Conservation (phyloP, 1,140 invertebrate genomes). For the Whitmania pigra region DNA sequence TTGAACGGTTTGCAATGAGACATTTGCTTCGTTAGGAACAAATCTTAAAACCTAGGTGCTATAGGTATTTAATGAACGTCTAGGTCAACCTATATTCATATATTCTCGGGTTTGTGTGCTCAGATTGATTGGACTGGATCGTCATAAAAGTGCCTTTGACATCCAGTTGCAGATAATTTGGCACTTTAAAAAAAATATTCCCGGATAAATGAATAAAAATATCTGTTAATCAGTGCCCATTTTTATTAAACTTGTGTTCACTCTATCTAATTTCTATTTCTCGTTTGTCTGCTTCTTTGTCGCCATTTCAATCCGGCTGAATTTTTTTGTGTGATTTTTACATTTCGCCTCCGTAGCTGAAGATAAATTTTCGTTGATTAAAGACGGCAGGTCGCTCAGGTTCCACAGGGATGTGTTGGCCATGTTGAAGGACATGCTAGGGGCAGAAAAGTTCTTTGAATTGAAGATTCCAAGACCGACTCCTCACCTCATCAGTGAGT, state of each 20-base stretch:
- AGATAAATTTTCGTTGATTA: background rate
- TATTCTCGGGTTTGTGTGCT: too few relatives aligned
- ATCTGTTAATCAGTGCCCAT: too few relatives aligned
- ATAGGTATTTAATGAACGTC: too few relatives aligned
- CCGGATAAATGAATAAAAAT: too few relatives aligned
- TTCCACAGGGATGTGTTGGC: slow-evolving; percentile 8
- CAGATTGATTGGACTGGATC: too few relatives aligned
- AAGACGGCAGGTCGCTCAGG: background rate
- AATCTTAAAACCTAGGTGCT: too few relatives aligned
- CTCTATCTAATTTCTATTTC: background rate
- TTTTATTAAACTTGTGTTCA: background rate
- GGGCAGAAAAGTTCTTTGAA: background rate
- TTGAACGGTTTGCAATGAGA: too few relatives aligned
- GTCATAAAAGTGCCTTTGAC: too few relatives aligned
- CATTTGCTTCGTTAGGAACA: too few relatives aligned
- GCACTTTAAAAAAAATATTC: too few relatives aligned
- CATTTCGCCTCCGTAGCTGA: background rate
- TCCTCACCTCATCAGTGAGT: slow-evolving; percentile 23
- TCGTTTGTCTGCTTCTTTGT: background rate
- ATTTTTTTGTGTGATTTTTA: background rate
- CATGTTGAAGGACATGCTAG: slow-evolving; percentile 18
- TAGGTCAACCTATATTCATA: too few relatives aligned
- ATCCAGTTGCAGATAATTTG: too few relatives aligned
- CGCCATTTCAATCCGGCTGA: background rate
- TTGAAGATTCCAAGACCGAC: background rate